These are phyloP conservation scores for Eubucco bourcierii DNA, from an alignment of 2,113 vertebrate species.

Conservation along the genomic window DNA sequence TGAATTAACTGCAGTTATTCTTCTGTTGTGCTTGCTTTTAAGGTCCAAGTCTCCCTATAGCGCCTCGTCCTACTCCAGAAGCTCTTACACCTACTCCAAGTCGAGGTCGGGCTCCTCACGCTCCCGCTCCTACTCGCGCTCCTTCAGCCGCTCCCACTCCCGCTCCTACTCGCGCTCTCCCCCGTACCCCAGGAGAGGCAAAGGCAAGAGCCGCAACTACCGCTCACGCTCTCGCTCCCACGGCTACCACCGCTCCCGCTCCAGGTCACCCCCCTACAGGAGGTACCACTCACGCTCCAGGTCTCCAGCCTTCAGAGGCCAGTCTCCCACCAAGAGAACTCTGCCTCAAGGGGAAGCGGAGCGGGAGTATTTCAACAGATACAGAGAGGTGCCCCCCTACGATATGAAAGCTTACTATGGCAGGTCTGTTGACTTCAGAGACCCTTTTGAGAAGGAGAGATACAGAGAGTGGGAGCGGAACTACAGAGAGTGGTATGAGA, in stretches of 20 bases:
- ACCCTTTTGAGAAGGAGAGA: constrained; percentile 87
- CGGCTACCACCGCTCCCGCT: constrained; percentile 87
- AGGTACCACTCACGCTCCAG: constrained; percentile 85
- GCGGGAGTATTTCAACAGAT: constrained; percentile 81
- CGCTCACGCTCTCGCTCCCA: constrained; percentile 86
- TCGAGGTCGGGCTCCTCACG: constrained; percentile 88
- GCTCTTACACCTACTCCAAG: constrained; percentile 88
- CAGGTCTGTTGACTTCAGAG: constrained; percentile 79
- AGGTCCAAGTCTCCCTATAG: constrained; percentile 94
- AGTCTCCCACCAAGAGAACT: constrained; percentile 87
- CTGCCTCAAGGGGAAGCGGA: constrained; percentile 79
- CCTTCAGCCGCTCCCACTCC: constrained; percentile 89
- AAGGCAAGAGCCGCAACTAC: constrained; percentile 83
- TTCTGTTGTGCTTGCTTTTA: constrained; percentile 63
- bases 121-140: constrained; percentile 86
- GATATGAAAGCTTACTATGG: constrained; percentile 86
- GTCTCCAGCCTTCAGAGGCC: constrained; percentile 82
- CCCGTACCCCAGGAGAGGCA: constrained; percentile 78
- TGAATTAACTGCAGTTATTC: constrained; percentile 59
- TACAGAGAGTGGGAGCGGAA: constrained; percentile 91
- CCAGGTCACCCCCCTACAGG: constrained; percentile 85
- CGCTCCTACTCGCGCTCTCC: constrained; percentile 88
- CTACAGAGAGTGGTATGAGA: constrained; percentile 94
- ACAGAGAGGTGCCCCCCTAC: constrained; percentile 83
- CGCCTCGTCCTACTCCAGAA: constrained; percentile 85